Base-by-base conservation (phyloP, 2,888 invertebrate genomes). In the Volucella bombylans region DNA sequence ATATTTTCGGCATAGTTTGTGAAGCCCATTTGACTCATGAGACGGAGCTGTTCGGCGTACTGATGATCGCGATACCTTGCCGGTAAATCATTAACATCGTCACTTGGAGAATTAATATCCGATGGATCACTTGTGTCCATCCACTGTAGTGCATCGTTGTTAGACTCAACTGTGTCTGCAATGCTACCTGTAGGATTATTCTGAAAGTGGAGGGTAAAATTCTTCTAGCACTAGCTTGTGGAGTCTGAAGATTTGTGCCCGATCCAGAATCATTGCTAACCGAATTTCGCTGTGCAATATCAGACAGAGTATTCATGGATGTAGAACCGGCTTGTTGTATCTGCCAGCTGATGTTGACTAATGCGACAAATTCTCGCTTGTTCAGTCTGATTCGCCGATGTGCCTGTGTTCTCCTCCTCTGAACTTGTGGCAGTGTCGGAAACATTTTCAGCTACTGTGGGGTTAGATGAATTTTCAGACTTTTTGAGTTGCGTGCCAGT, bases 201-300 rank as follows among this genome's bases (percentile, higher is more conserved):
- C 94, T 95, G 89, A 97, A 96, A 94, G 85, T 71, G 2, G 85
- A 76, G 1, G 85, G 67, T 2, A 85, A 50, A 39, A 83, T 83
- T 15, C 83, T 64, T 8, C 83, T 79, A 1, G 50, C 41, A 10
- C 59, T 4, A 0, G 45, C 86, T 71, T 49, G 86, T 87, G 55
- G 83, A 0, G 83, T 83, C 50, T 68, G 80, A 1, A 71, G 85
- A 43, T 77, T 85, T 39, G 80, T 76, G 0, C 10, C 61, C 0
- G 85, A 61, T 0, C 50, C 80, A 1, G 80, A 85, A 14, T 87
- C 87, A 55, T 89, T 90, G 4, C 67, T 57, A 45, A 62, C 80
- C 9, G 89, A 89, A 86, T 90, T 89, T 9, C 92, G 88, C 77
- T 91, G 91, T 0, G 92, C 92, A 49, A 92, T 92, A 74, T 90